Base-by-base conservation (phyloP, 92 coral and sea anemone genomes). In the Diadumene lineata region DNA sequence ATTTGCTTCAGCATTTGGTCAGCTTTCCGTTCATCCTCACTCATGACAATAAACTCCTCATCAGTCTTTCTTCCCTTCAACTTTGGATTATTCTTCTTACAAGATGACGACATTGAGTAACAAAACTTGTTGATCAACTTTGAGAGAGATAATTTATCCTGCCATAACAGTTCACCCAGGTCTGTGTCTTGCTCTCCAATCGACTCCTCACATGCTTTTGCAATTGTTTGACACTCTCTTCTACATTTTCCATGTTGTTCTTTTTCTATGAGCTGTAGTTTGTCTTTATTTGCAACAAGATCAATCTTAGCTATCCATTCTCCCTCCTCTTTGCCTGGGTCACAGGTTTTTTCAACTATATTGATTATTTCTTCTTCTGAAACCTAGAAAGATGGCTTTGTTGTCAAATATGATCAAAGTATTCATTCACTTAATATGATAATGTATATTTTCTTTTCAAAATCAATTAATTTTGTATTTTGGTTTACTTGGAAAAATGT, bases 121-220 rank as follows among this genome's bases (percentile, higher is more conserved):
- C 99, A 96, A 70, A 92, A 90, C 83, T 92, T 84, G 65, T 96
- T 96, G 61, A 87, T 96, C 51, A 96, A 69, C 62, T 92, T 84
- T 10, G 99, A 96, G 55, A 96, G 73, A 30, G 96, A 86, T 61
- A 96, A 83, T 66, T 86, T 88, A 74, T 92, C 81, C 71, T 92
- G 94, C 99, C 99, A 96, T 7, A 96, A 77, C 48, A 92, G 86
- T 72, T 96, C 99, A 26, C 96, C 99, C 50, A 96, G 85, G 78
- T 96, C 99, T 50, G 90, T 86, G 38, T 96, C 99, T 72, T 84
- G 92, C 18, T 96, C 99, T 24, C 87, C 90, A 0, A 96, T 77
- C 32, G 97, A 88, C 61, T 96, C 99, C 34, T 89, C 97, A 43
- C 99, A 96, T 25, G 99, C 99, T 80, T 96, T 92, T 6, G 97